Evolutionary conservation across 1,140 invertebrate genomes (phyloP).

Genomic region (Amyelois transitella): DNA sequence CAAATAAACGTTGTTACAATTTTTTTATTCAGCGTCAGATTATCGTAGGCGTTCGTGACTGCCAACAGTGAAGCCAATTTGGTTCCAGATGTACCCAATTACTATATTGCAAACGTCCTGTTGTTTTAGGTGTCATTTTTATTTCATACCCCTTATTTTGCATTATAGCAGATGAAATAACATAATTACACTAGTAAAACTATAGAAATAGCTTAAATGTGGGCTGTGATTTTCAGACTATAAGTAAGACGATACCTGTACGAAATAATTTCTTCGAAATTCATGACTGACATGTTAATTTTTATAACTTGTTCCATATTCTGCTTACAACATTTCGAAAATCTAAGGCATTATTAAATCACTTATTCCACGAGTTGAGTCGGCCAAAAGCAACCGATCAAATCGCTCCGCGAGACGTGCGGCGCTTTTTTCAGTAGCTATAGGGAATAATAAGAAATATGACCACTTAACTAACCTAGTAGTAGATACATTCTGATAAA

Average conservation of each 20-base stretch:
- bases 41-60: neutral
- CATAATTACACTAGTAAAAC: too few relatives aligned
- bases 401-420: neutral
- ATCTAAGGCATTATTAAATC: neutral
- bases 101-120: neutral
- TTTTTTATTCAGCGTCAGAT: neutral
- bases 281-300: too few relatives aligned
- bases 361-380: neutral
- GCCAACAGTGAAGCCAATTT: neutral
- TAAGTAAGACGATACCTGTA: too few relatives aligned
- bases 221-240: too few relatives aligned
- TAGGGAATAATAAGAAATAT: conserved; percentile 3
- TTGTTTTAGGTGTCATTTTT: too few relatives aligned
- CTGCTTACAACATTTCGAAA: too few relatives aligned
- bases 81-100: neutral
- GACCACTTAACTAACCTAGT: conserved; percentile 6
- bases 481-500: neutral
- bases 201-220: too few relatives aligned
- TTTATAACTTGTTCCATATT: too few relatives aligned
- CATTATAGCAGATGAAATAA: too few relatives aligned
- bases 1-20: neutral
- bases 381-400: neutral
- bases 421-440: neutral
- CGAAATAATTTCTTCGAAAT: too few relatives aligned
- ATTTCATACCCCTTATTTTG: too few relatives aligned